Percentiles rank a stretch among this genome's conserved stretches.
These are phyloP conservation scores for Diachasmimorpha longicaudata DNA, from an alignment of 1,140 invertebrate genomes.

Conservation along the genomic window DNA sequence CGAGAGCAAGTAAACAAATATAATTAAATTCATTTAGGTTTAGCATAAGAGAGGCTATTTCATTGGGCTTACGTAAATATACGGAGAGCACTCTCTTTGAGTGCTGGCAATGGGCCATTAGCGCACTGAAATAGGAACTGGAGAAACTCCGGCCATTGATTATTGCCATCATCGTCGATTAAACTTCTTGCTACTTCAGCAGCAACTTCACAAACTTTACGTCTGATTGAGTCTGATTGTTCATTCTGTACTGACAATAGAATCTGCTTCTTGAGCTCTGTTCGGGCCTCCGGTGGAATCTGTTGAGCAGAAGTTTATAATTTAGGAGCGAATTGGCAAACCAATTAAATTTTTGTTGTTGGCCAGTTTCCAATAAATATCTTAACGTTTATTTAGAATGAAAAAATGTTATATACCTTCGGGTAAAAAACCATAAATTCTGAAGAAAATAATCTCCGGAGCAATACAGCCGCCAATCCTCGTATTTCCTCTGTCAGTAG, in stretches of 20 bases:
- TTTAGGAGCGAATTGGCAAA: no score
- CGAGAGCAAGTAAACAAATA: conserved; percentile 25
- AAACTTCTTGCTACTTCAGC: conserved; percentile 94
- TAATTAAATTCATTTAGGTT: conserved; percentile 16
- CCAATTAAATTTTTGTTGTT: no score
- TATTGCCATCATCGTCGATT: conserved; percentile 96
- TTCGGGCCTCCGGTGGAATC: conserved; percentile 81
- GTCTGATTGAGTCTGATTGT: conserved; percentile 77
- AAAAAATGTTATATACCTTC: conserved; percentile 59
- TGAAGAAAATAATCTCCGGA: conserved; percentile 86
- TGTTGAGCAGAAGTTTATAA: conserved; percentile 49
- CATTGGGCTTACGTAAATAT: conserved; percentile 83
- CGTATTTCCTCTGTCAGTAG: conserved; percentile 79
- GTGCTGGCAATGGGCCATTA: conserved; percentile 76
- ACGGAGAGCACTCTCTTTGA: conserved; percentile 93
- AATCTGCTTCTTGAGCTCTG: conserved; percentile 85
- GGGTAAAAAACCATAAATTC: conserved; percentile 92
- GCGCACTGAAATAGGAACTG: conserved; percentile 96
- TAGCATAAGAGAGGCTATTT: not conserved
- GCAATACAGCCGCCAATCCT: conserved; percentile 86
- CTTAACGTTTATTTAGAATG: no score
- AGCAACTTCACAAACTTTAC: conserved; percentile 93
- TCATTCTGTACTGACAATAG: conserved; percentile 83
- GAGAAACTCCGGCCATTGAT: conserved; percentile 96
- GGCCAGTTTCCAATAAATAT: no score